Evolutionary conservation across 2,797 vertebrate genomes (phyloP).

Genomic region (Crenuchus spilurus): DNA sequence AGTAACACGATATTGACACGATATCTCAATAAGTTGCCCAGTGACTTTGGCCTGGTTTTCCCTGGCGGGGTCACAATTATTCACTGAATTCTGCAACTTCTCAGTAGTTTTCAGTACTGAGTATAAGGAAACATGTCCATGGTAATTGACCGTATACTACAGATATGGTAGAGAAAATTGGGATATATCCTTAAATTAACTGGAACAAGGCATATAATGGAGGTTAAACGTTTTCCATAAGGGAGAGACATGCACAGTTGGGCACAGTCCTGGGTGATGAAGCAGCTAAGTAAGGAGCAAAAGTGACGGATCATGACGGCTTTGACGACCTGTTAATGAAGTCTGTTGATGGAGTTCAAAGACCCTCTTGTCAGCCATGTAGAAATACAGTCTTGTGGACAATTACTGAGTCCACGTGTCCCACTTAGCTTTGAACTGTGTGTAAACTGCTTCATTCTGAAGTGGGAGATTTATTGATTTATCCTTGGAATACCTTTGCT

Average conservation of each 20-base stretch:
- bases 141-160: no score
- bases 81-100: no score
- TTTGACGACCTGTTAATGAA: constrained; percentile 32
- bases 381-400: neutral
- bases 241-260: neutral
- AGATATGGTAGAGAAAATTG: no score
- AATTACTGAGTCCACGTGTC: neutral
- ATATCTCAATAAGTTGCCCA: no score
- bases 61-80: no score
- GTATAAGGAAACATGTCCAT: no score
- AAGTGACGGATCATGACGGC: constrained; percentile 24
- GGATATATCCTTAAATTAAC: no score
- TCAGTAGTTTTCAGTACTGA: no score
- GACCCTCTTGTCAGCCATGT: neutral
- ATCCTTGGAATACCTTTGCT: neutral
- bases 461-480: neutral
- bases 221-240: no score
- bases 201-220: no score
- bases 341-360: neutral
- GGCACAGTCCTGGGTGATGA: neutral
- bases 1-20: no score
- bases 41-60: no score
- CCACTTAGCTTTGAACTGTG: neutral
- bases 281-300: neutral
- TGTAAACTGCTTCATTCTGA: neutral